Conservation (phyloP, 2,113 vertebrate species). For the Halcyon malimbica region DNA sequence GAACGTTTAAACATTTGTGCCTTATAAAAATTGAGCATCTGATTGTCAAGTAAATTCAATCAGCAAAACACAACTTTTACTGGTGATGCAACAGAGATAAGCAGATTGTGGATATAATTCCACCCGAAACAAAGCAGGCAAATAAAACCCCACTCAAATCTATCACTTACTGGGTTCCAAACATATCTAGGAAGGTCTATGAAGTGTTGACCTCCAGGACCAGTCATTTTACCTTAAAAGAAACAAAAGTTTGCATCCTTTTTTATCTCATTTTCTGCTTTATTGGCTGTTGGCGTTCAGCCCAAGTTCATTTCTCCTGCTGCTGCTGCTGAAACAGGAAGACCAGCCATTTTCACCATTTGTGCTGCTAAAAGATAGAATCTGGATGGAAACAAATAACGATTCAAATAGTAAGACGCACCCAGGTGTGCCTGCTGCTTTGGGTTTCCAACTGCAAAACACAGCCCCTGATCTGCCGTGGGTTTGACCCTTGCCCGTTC, state of each 20-base stretch:
- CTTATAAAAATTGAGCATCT: neutral
- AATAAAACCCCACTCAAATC: neutral
- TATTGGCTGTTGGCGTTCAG: neutral
- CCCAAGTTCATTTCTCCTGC: neutral
- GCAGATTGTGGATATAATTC: neutral
- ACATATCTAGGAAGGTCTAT: neutral
- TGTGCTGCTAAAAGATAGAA: fast-evolving
- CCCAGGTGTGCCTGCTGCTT: fast-evolving
- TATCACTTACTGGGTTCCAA: constrained; percentile 18
- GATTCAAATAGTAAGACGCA: fast-evolving
- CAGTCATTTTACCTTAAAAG: neutral
- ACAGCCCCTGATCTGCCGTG: fast-evolving
- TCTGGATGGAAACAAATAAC: fast-evolving
- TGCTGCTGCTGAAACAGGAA: neutral
- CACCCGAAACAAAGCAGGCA: neutral
- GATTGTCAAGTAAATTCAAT: neutral
- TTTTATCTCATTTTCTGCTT: neutral
- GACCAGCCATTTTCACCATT: neutral
- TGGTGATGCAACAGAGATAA: neutral
- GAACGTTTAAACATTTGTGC: neutral
- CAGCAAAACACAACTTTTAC: neutral
- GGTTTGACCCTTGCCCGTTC: fast-evolving
- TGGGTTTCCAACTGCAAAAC: neutral
- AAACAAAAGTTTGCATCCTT: neutral
- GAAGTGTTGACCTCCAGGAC: neutral